Percentiles rank a stretch among this genome's conserved stretches.
These are phyloP conservation scores for Acrocephalus kingi DNA, from an alignment of 2,113 vertebrate species.

Conservation along the genomic window DNA sequence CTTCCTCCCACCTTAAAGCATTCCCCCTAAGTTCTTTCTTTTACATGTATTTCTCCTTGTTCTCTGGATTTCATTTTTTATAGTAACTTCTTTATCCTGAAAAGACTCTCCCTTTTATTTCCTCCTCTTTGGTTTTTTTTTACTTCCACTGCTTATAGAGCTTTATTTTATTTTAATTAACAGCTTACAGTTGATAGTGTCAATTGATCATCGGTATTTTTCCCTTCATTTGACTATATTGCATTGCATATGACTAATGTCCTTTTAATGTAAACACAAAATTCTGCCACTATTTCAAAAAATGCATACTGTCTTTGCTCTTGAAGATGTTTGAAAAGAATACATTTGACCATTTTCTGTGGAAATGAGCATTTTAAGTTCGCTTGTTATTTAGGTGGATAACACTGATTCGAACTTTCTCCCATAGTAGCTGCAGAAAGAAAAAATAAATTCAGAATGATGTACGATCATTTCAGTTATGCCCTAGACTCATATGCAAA, in stretches of 20 bases:
- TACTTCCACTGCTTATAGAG: not conserved
- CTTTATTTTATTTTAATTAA: not conserved
- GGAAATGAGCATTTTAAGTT: not conserved
- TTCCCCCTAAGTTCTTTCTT: not conserved
- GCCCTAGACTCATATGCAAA: slow-evolving; percentile 1
- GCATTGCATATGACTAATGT: not conserved
- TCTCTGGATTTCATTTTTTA: not conserved
- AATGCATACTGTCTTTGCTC: not conserved
- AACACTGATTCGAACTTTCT: not conserved
- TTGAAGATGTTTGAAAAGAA: not conserved
- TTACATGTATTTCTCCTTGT: not conserved
- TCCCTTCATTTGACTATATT: not conserved
- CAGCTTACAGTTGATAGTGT: not conserved
- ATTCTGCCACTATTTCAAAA: not conserved
- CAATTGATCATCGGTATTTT: not conserved
- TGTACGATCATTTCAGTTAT: not conserved
- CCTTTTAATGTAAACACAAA: not conserved
- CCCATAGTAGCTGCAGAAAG: not conserved
- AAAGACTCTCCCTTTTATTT: not conserved
- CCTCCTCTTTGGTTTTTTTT: not conserved
- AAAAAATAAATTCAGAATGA: slow-evolving; percentile 1
- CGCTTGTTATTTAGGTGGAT: not conserved
- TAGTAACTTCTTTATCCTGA: not conserved
- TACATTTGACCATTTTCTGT: not conserved
- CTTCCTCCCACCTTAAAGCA: not conserved